Evolutionary conservation across 2,797 vertebrate genomes (phyloP).

Genomic region (Oophaga sylvatica): DNA sequence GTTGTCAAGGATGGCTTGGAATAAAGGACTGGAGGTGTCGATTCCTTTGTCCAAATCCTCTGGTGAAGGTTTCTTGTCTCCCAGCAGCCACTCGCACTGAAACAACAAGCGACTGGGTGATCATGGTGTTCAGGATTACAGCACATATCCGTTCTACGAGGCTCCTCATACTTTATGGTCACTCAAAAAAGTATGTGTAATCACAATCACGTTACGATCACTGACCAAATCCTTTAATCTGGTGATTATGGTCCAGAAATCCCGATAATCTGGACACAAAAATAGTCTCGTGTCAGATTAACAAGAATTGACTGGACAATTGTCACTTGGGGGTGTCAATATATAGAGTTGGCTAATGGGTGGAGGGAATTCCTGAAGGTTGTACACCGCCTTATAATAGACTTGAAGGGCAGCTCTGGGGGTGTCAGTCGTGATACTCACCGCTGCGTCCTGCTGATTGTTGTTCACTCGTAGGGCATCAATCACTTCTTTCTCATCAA

Average conservation of each 20-base stretch:
- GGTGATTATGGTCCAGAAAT: not conserved
- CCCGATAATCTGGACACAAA: not conserved
- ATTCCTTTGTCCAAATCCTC: constrained; percentile 97
- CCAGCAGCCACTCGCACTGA: constrained; percentile 97
- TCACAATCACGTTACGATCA: not conserved
- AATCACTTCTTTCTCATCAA: constrained; percentile 94
- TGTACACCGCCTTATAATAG: too few relatives aligned
- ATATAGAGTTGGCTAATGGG: too few relatives aligned
- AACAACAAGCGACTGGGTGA: constrained; percentile 52
- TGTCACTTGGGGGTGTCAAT: not conserved
- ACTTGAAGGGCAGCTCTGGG: too few relatives aligned
- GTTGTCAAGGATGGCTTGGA: constrained; percentile 98
- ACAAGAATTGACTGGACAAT: not conserved
- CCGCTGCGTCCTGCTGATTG: constrained; percentile 95
- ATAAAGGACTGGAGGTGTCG: constrained; percentile 92
- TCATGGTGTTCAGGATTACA: not conserved
- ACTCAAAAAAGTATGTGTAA: too few relatives aligned
- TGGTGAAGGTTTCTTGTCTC: constrained; percentile 94
- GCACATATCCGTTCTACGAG: not conserved
- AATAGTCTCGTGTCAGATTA: not conserved
- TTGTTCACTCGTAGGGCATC: constrained; percentile 94
- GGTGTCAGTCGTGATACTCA: constrained; percentile 72
- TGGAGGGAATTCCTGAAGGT: too few relatives aligned
- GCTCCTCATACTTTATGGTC: too few relatives aligned
- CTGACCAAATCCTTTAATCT: too few relatives aligned